Conservation (phyloP, 1,140 invertebrate genomes). For the Drosophila nigrodunni region DNA sequence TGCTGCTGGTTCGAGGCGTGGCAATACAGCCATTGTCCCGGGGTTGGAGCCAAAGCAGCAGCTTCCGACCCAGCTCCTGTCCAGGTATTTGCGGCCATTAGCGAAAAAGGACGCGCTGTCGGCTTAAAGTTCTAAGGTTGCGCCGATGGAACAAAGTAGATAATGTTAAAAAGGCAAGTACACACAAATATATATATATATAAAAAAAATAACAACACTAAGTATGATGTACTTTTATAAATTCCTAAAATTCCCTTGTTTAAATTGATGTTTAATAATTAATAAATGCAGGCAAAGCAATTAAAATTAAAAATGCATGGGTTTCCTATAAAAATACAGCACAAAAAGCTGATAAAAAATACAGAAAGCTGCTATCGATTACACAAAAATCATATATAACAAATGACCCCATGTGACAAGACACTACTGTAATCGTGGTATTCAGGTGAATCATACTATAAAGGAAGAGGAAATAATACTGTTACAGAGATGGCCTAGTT, state of each 20-base stretch:
- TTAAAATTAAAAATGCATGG: constrained; percentile 41
- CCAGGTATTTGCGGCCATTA: constrained; percentile 77
- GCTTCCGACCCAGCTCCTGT: constrained; percentile 12
- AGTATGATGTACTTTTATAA: constrained; percentile 11
- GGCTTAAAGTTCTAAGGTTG: constrained; percentile 72
- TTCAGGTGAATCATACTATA: too few relatives aligned
- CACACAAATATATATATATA: background rate
- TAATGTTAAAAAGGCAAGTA: constrained; percentile 25
- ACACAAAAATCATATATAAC: background rate
- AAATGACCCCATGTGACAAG: background rate
- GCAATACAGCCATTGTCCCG: constrained; percentile 32
- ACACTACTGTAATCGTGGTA: background rate
- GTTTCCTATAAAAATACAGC: background rate
- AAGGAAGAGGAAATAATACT: too few relatives aligned
- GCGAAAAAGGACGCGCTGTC: constrained; percentile 50
- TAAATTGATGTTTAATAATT: constrained; percentile 50
- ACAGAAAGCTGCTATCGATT: background rate
- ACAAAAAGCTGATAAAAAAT: background rate
- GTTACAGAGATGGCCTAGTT: too few relatives aligned
- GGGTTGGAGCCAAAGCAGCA: constrained; percentile 10
- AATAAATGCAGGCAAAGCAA: constrained; percentile 20
- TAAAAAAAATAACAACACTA: constrained; percentile 7
- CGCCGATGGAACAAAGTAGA: constrained; percentile 39
- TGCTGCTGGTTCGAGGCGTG: constrained; percentile 20
- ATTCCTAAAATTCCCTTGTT: background rate